These are phyloP conservation scores for Hippocampus barbouri DNA, from an alignment of 2,113 vertebrate species.

Conservation along the genomic window DNA sequence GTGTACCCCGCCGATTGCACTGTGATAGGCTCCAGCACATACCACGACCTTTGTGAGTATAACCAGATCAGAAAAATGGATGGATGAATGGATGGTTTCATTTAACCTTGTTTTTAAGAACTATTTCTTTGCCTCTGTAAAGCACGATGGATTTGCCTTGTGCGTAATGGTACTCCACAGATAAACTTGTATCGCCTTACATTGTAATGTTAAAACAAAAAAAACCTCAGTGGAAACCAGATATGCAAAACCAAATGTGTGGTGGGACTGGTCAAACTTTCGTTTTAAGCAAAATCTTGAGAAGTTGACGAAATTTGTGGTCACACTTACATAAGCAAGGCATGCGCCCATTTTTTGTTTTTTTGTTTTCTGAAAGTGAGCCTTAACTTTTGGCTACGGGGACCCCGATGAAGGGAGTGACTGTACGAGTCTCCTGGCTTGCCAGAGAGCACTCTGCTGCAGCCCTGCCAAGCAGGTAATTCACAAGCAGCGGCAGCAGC, in stretches of 20 bases:
- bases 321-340: conserved; percentile 62
- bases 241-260: neutral
- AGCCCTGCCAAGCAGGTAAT: conserved; percentile 74
- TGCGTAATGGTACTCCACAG: too few relatives aligned
- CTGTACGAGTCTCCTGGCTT: conserved; percentile 56
- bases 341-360: conserved; percentile 65
- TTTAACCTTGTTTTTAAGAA: too few relatives aligned
- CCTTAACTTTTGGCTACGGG: conserved; percentile 54
- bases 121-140: too few relatives aligned
- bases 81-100: too few relatives aligned
- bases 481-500: conserved; percentile 68
- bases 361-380: conserved; percentile 74
- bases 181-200: neutral
- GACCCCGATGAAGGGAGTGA: conserved; percentile 62
- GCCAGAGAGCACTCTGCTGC: conserved; percentile 64
- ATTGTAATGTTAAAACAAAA: conserved; percentile 17
- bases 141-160: too few relatives aligned
- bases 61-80: too few relatives aligned
- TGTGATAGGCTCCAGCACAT: too few relatives aligned
- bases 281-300: conserved; percentile 10
- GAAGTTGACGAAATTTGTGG: conserved; percentile 44
- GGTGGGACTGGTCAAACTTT: conserved; percentile 7
- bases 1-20: too few relatives aligned
- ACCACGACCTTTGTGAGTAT: too few relatives aligned
- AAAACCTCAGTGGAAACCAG: conserved; percentile 6